These are phyloP conservation scores for Hydroisotoma schaefferi DNA, from an alignment of 2,888 invertebrate species.

Conservation along the genomic window DNA sequence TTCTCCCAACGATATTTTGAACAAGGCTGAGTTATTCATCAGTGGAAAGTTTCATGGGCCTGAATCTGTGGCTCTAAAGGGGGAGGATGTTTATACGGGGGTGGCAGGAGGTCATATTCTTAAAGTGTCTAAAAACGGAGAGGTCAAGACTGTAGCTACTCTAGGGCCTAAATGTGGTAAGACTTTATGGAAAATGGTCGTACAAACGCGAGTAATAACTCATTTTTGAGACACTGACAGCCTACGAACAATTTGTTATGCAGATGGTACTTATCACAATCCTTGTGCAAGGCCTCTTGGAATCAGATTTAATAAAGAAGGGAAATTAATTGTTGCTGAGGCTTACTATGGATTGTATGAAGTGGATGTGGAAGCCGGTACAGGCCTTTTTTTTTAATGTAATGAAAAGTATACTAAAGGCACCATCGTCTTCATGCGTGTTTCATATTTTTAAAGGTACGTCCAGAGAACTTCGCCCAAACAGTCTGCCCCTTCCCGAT, in stretches of 20 bases:
- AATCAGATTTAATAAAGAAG: constrained; percentile 70
- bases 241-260: constrained; percentile 53
- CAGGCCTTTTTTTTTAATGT: too few relatives aligned
- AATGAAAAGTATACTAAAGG: too few relatives aligned
- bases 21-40: constrained; percentile 65
- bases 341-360: constrained; percentile 83
- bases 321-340: constrained; percentile 71
- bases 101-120: constrained; percentile 74
- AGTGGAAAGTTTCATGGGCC: constrained; percentile 68
- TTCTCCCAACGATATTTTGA: constrained; percentile 65
- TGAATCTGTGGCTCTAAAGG: constrained; percentile 70
- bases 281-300: constrained; percentile 89
- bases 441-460: constrained; percentile 10
- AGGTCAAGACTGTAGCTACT: constrained; percentile 69
- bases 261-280: constrained; percentile 69
- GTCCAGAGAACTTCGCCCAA: constrained; percentile 44
- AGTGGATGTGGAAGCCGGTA: constrained; percentile 71
- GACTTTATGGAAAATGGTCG: background rate
- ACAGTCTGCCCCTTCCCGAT: constrained; percentile 66
- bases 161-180: constrained; percentile 74
- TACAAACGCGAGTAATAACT: background rate
- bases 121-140: constrained; percentile 65
- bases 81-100: constrained; percentile 75
- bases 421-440: too few relatives aligned
- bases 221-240: background rate